phyloP scores from a whole-genome alignment of 2,113 vertebrate species.

The Cricetomys ansorgei region DNA sequence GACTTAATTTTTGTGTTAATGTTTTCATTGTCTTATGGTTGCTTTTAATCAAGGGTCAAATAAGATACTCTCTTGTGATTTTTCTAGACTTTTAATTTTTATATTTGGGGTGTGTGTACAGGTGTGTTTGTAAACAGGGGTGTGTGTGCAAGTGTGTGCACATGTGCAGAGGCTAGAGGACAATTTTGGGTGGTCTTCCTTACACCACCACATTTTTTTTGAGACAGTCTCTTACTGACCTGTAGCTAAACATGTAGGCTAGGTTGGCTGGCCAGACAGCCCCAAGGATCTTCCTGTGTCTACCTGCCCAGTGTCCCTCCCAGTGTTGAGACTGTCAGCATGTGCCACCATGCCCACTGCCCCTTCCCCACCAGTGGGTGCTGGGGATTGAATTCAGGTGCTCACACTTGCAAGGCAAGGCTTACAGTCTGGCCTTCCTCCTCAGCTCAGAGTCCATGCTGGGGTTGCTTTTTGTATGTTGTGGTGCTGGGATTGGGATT shows the following conservation, averaged over 20 bases:
- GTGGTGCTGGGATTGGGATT: background rate
- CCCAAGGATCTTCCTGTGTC: background rate
- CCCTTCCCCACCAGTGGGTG: background rate
- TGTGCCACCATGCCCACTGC: background rate
- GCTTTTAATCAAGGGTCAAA: background rate
- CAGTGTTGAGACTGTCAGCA: background rate
- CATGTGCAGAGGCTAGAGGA: background rate
- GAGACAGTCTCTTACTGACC: background rate
- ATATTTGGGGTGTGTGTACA: background rate
- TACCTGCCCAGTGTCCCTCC: background rate
- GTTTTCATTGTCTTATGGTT: background rate
- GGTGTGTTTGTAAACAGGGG: too few relatives aligned
- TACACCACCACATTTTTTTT: background rate
- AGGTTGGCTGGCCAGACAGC: background rate
- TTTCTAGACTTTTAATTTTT: background rate
- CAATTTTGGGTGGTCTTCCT: background rate
- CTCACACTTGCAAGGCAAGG: background rate
- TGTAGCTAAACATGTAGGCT: background rate
- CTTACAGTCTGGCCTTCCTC: background rate
- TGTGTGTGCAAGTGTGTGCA: background rate
- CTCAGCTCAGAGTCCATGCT: background rate
- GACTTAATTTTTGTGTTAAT: constrained; percentile 8
- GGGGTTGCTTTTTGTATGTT: background rate
- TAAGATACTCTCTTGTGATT: background rate
- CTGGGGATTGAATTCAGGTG: background rate